Base-by-base conservation (phyloP, 2,888 invertebrate genomes). In the Crocallis elinguaria region DNA sequence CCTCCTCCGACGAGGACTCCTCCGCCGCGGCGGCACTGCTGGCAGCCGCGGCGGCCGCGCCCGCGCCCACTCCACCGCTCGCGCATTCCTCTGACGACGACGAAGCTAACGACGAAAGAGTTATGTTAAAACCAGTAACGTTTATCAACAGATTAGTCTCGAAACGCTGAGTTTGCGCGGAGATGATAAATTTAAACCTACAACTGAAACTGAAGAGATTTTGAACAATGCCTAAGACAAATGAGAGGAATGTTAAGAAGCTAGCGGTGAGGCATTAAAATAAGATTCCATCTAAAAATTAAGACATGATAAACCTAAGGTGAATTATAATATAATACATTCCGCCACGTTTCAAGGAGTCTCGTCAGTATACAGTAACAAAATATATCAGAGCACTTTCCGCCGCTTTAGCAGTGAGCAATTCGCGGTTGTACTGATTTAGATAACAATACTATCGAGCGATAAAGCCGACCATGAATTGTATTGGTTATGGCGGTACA, bases 1-100 rank as follows among this genome's bases (percentile, higher is more conserved):
- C 97, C 81, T 98, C 98, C 87, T 98, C 98, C 1, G 88, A 88
- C 5, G 91, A 91, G 7, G 91, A 91, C 76, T 91, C 91, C 73
- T 88, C 92, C 68, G 88, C 86, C 80, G 97, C 98, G 27, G 70
- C 73, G 17, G 70, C 71, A 25, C 72, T 75, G 36, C 66, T 70
- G 32, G 69, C 86, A 64, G 84, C 79, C 43, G 78, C 88, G 71
- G 75, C 79, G 48, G 88, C 86, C 79, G 97, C 98, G 23, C 68
- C 73, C 16, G 69, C 71, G 33, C 72, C 67, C 64, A 84, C 79
- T 42, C 72, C 78, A 49, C 75, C 75, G 63, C 75, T 74, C 27
- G 69, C 70, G 71, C 87, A 85, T 64, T 89, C 89, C 59, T 86
- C 88, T 57, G 80, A 79, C 29, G 86, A 83, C 51, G 85, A 81